Base-by-base conservation (phyloP, 1,140 invertebrate genomes). In the Calliopsis andreniformis region DNA sequence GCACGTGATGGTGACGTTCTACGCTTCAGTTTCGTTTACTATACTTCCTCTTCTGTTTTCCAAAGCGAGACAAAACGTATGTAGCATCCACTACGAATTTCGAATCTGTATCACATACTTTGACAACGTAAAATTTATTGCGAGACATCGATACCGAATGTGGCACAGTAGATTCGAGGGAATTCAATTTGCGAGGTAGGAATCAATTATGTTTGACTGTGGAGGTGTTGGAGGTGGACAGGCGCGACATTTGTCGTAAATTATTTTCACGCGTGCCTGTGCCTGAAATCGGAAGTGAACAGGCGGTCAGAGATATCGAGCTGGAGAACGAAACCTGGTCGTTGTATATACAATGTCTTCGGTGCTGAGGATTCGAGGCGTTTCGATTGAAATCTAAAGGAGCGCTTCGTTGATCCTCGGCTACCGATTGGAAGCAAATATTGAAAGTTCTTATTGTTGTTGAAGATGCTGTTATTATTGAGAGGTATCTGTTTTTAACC, bases 401-500 rank as follows among this genome's bases (percentile, higher is more conserved):
- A 18, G 20, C 23, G 16, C 47, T 59, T 49, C 20, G 23, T 18
- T 18, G 20, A n/a, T 4, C 47, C 1, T 16, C 16, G n/a, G n/a
- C n/a, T n/a, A n/a, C n/a, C n/a, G 70, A 32, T 20, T 2, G n/a
- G 23, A 35, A n/a, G 30, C 5, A 7, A 7, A 63, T 25, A 51
- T 20, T 39, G 18, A 20, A 3, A 30, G 16, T 39, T 62, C 58
- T 35, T 53, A 64, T 72, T 53, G 35, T 64, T 72, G 69, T 64
- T 64, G 69, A 64, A n/a, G n/a, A 64, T 63, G n/a, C 18, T 64
- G 47, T 72, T 64, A 35, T 72, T 63, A 68, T 55, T 30, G 12
- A n/a, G 56, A 53, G 7, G n/a, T 42, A 53, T 5, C 35, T 63
- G 59, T 72, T 72, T 72, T 69, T 53, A 47, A 42, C 32, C n/a